phyloP scores from a whole-genome alignment of 2,113 vertebrate genomes.

The Poecilia latipinna region DNA sequence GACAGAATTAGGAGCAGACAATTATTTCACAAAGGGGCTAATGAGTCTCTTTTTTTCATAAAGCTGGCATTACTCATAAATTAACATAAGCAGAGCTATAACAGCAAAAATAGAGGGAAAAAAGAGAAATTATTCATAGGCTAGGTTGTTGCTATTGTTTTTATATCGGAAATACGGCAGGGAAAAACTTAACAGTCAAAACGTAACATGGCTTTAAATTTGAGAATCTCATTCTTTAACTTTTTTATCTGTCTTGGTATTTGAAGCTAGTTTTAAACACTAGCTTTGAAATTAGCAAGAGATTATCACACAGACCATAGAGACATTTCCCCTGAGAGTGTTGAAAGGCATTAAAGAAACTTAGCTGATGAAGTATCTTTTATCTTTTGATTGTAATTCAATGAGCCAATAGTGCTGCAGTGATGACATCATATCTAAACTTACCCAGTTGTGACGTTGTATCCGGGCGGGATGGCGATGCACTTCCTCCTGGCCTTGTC shows the following conservation, averaged over 20 bases:
- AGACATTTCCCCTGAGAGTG: neutral
- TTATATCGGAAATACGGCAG: neutral
- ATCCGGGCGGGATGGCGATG: conserved; percentile 71
- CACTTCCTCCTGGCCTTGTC: conserved; percentile 75
- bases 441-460: conserved; percentile 78
- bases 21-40: conserved; percentile 15
- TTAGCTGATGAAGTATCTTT: neutral
- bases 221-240: neutral
- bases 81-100: conserved; percentile 30
- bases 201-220: neutral
- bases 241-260: neutral
- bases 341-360: neutral
- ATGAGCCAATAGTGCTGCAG: conserved; percentile 18
- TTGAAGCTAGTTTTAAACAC: neutral
- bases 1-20: conserved; percentile 35
- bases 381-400: neutral
- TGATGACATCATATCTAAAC: conserved; percentile 36
- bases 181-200: neutral
- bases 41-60: conserved; percentile 5
- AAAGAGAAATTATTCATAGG: neutral
- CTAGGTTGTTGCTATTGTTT: conserved; percentile 13
- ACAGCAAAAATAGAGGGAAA: neutral
- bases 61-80: conserved; percentile 11
- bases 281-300: neutral
- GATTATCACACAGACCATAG: neutral